These are phyloP conservation scores for Drosophila ezoana DNA, from an alignment of 2,888 invertebrate species.

Conservation along the genomic window DNA sequence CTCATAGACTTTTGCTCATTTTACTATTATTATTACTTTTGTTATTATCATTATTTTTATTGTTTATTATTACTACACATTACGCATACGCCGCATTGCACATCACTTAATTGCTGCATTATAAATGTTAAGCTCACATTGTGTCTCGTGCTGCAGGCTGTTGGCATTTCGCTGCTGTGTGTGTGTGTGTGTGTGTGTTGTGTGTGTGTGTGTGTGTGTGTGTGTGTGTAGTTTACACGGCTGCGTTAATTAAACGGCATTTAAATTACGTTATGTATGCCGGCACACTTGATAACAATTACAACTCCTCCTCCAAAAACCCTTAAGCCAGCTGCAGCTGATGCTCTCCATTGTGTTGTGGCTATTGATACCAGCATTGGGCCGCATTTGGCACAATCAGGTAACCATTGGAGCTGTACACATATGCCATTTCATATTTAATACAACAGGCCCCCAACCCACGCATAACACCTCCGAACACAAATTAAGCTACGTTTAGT, in stretches of 20 bases:
- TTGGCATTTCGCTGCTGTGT: constrained; percentile 7
- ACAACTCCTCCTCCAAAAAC: not conserved
- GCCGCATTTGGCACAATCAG: constrained; percentile 8
- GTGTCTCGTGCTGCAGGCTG: constrained; percentile 5
- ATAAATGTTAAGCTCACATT: constrained; percentile 53
- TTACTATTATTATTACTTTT: constrained; percentile 1
- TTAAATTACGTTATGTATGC: constrained; percentile 37
- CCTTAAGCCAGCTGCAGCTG: constrained; percentile 28
- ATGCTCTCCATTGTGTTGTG: not conserved
- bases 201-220: constrained; percentile 1
- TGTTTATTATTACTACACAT: constrained; percentile 31
- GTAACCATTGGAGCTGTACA: not conserved
- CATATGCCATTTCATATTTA: not conserved
- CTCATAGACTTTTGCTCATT: not conserved
- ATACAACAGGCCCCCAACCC: too few species aligned
- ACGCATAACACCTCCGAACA: too few species aligned
- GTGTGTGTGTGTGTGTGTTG: constrained; percentile 1
- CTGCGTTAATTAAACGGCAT: constrained; percentile 50
- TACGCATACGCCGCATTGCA: constrained; percentile 38
- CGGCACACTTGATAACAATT: constrained; percentile 31
- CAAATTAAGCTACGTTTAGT: too few species aligned
- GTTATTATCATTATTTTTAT: not conserved
- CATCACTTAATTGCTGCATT: constrained; percentile 55
- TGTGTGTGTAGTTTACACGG: constrained; percentile 15
- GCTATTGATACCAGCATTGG: not conserved